Evolutionary conservation across 2,888 invertebrate genomes (phyloP).

Genomic region (Lepidonotus clava): DNA sequence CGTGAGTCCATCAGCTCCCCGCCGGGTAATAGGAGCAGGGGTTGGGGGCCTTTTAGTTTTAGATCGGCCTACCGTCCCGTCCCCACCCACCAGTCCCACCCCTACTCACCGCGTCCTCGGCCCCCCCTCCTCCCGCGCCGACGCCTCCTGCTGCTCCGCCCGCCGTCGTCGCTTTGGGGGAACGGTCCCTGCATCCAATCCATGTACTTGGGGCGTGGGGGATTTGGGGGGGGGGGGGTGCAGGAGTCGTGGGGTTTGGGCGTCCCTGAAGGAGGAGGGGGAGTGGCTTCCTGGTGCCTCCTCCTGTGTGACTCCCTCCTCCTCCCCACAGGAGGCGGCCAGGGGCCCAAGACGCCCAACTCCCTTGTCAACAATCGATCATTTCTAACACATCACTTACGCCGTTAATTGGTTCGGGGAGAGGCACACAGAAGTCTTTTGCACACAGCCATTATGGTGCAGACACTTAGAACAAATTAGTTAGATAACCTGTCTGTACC

Average conservation of each 20-base stretch:
- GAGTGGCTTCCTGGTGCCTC: not conserved
- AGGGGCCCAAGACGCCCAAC: not conserved
- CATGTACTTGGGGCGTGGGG: not conserved
- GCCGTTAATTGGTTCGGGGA: slow-evolving; percentile 28
- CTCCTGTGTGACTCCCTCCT: not conserved
- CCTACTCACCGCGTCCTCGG: too few species aligned
- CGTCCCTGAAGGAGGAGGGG: not conserved
- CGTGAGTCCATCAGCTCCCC: not conserved
- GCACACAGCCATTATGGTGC: not conserved
- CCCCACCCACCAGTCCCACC: too few species aligned
- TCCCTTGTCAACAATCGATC: slow-evolving; percentile 46
- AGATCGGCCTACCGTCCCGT: too few species aligned
- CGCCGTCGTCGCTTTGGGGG: too few species aligned
- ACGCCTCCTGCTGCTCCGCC: too few species aligned
- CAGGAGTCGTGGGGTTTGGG: not conserved
- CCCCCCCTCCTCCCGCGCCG: too few species aligned
- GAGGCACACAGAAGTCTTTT: not conserved
- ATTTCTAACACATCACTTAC: slow-evolving; percentile 47
- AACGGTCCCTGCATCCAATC: too few species aligned
- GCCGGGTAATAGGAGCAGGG: not conserved
- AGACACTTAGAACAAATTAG: slow-evolving; percentile 54
- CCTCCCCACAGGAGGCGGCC: not conserved
- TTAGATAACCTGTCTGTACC: slow-evolving; percentile 23
- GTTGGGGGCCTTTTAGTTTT: not conserved
- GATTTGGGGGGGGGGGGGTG: not conserved